phyloP scores from a whole-genome alignment of 2,888 invertebrate species.

The Drosophila suboccidentalis region DNA sequence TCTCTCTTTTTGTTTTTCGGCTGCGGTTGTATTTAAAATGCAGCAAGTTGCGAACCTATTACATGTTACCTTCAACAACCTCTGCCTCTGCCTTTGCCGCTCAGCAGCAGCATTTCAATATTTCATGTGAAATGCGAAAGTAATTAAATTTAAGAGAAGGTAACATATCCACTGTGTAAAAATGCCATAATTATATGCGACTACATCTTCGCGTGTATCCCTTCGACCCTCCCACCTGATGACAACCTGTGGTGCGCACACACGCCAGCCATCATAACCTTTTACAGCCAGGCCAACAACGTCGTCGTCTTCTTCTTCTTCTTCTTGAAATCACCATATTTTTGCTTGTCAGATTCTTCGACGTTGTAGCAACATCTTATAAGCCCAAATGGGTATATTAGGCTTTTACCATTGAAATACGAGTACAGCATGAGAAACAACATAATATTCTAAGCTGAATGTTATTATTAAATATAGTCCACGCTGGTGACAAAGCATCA shows the following conservation, averaged over 20 bases:
- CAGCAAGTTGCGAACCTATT: constrained; percentile 54
- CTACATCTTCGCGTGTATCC: constrained; percentile 47
- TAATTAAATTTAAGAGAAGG: constrained; percentile 84
- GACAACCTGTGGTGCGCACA: constrained; percentile 61
- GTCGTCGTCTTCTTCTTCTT: constrained; percentile 34
- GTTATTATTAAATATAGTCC: no score
- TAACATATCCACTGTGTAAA: constrained; percentile 80
- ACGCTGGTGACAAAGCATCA: no score
- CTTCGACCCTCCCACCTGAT: not conserved
- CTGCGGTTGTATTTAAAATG: constrained; percentile 74
- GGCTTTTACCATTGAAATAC: not conserved
- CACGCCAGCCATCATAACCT: constrained; percentile 71
- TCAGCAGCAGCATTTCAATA: constrained; percentile 57
- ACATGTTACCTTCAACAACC: constrained; percentile 28
- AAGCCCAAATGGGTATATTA: constrained; percentile 27
- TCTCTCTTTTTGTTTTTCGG: constrained; percentile 29
- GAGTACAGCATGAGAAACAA: no score
- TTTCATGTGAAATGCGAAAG: constrained; percentile 78
- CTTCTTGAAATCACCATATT: constrained; percentile 20
- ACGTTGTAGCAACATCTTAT: constrained; percentile 7
- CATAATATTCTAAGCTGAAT: not conserved
- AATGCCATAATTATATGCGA: constrained; percentile 84
- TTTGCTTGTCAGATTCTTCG: constrained; percentile 34
- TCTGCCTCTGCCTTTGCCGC: constrained; percentile 5
- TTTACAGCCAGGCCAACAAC: constrained; percentile 65